Base-by-base conservation (phyloP, 2,797 vertebrate genomes). In the Esox masquinongy region DNA sequence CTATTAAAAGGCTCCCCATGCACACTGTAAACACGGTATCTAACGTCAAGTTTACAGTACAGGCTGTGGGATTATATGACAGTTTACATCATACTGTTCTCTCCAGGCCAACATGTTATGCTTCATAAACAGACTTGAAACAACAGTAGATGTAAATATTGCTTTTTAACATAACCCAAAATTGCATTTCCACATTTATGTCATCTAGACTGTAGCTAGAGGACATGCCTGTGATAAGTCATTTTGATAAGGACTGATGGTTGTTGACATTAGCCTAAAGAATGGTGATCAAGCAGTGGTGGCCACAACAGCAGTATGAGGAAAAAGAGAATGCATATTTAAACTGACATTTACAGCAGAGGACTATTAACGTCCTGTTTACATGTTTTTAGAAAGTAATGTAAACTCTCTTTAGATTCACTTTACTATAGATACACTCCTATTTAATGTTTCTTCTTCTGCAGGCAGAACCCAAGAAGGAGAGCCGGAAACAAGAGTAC, bases 401-500 rank as follows among this genome's bases (percentile, higher is more conserved):
- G 1, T 34, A 7, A 66, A 31, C 29, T 5, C 31, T 67, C 8
- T 36, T 31, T 29, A 19, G 15, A 64, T 64, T 64, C 15, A 29
- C 24, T 39, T 17, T 3, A 6, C 31, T 31, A 2, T 31, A 8
- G 63, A 67, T 31, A 19, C 3, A 14, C 15, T 22, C 22, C 31
- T 72, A 64, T 74, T 36, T 50, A 19, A 19, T 63, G 39, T 77
- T 51, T 34, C 16, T 86, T 16, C 12, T 81, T 26, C 70, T 76
- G 43, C 80, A 95, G 93, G 87, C 79, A 29, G 92, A 94, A 8
- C 64, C 77, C 1, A 94, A 90, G 86, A 94, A 90, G 81, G 92
- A 94, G 83, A 94, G 90, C 79, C 85, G 93, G 73, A 95, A 94
- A 78, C 92, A 93, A 80, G 93, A 94, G 78, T 93, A 93, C 80